phyloP scores from a whole-genome alignment of 2,113 vertebrate genomes.

The Tachuris rubrigastra region DNA sequence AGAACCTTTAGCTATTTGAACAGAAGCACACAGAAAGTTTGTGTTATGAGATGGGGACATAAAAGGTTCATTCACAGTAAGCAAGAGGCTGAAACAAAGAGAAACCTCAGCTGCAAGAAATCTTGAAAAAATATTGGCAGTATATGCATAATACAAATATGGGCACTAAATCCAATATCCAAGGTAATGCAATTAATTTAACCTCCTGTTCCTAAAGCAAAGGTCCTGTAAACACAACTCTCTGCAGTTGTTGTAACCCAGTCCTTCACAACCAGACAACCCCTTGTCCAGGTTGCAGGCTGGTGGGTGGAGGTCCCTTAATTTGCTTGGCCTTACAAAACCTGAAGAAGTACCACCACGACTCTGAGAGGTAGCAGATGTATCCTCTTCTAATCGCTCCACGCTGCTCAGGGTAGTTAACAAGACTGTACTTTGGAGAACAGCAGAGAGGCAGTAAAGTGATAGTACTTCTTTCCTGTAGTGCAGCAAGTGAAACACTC shows the following conservation, averaged over 20 bases:
- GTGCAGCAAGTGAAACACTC: background rate
- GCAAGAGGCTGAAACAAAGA: background rate
- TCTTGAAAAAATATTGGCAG: background rate
- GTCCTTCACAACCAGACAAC: background rate
- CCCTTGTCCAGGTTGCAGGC: background rate
- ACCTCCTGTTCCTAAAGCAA: background rate
- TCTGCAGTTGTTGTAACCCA: background rate
- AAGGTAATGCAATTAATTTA: background rate
- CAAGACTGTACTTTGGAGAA: background rate
- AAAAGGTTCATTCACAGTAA: background rate
- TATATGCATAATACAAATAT: background rate
- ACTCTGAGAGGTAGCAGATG: background rate
- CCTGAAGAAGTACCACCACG: background rate
- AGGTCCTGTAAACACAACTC: background rate
- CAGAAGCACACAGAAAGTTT: background rate
- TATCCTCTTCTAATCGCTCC: background rate
- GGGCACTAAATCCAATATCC: background rate
- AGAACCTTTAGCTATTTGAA: background rate
- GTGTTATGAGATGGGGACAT: background rate
- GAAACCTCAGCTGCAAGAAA: background rate
- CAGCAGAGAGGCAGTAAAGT: background rate
- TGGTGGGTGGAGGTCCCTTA: background rate
- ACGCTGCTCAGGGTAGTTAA: background rate
- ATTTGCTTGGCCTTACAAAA: background rate
- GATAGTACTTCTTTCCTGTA: background rate